A percentile compares a stretch with the other conserved stretches of the same genome.
phyloP scores from a whole-genome alignment of 2,113 vertebrate genomes.

The Oxyruncus cristatus region DNA sequence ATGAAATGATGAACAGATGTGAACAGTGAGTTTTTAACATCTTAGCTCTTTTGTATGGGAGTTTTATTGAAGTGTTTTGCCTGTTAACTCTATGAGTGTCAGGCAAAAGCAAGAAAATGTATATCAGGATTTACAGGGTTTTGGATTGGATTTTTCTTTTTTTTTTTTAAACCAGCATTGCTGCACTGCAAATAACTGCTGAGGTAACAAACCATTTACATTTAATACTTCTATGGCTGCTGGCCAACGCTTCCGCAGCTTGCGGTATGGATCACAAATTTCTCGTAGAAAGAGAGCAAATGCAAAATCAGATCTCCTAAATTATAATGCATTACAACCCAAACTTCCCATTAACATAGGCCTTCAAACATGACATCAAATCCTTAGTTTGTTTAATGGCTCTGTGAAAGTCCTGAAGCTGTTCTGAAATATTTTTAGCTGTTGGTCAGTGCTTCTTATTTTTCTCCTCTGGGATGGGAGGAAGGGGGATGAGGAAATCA shows the following conservation, averaged over 20 bases:
- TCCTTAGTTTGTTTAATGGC: conserved; percentile 9
- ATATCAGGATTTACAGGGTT: conserved; percentile 40
- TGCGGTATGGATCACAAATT: not conserved
- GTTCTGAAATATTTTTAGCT: not conserved
- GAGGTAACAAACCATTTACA: conserved; percentile 7
- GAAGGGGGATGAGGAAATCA: not conserved
- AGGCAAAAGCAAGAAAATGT: not conserved
- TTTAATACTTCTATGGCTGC: conserved; percentile 35
- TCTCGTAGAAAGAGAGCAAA: conserved; percentile 6
- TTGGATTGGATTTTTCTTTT: conserved; percentile 38
- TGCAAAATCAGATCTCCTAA: conserved; percentile 14
- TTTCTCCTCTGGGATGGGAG: not conserved
- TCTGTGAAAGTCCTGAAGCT: not conserved
- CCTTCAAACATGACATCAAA: conserved; percentile 1
- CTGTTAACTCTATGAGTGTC: conserved; percentile 69
- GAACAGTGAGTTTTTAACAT: conserved; percentile 74
- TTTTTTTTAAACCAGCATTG: not conserved
- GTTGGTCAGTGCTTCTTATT: not conserved
- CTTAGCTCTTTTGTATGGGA: conserved; percentile 64
- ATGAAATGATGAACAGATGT: conserved; percentile 79
- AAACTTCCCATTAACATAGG: not conserved
- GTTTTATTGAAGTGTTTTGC: conserved; percentile 73
- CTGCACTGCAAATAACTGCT: conserved; percentile 1
- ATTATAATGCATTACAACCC: not conserved
- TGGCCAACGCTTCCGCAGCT: conserved; percentile 6